Percentiles rank a stretch among this genome's conserved stretches.
Conservation (phyloP, 2,113 vertebrate genomes). For the Myanophis thanlyinensis region DNA sequence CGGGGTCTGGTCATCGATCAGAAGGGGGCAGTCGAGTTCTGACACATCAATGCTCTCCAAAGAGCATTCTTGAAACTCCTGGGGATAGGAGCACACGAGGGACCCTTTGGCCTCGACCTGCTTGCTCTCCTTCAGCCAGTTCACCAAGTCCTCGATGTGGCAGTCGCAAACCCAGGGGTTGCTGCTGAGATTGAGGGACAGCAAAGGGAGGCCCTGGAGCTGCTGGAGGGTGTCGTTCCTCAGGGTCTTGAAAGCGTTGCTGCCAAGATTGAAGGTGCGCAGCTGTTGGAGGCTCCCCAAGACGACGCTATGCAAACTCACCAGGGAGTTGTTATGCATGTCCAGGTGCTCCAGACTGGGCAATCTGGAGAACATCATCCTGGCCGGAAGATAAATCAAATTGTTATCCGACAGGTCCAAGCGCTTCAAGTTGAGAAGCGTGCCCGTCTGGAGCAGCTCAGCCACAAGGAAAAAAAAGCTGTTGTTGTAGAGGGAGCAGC, state of each 20-base stretch:
- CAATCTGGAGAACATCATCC: conserved; percentile 65
- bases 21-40: conserved; percentile 71
- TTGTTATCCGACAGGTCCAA: conserved; percentile 84
- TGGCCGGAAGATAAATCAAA: conserved; percentile 75
- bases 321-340: conserved; percentile 85
- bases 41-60: conserved; percentile 74
- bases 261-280: conserved; percentile 80
- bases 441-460: conserved; percentile 58
- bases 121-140: conserved; percentile 82
- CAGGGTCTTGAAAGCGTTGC: conserved; percentile 79
- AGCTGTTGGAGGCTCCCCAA: conserved; percentile 71
- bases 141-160: conserved; percentile 73
- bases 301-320: conserved; percentile 72
- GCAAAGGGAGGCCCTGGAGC: conserved; percentile 62
- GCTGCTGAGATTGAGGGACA: conserved; percentile 70
- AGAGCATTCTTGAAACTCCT: conserved; percentile 62
- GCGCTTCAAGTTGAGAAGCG: conserved; percentile 69
- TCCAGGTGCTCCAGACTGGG: conserved; percentile 74
- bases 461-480: conserved; percentile 55
- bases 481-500: conserved; percentile 59
- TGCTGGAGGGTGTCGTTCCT: conserved; percentile 68
- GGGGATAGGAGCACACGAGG: conserved; percentile 78
- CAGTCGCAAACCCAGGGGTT: conserved; percentile 92
- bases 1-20: conserved; percentile 70
- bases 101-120: conserved; percentile 65